A percentile compares a stretch with the other conserved stretches of the same genome.
Conservation (phyloP, 1,140 invertebrate species). For the Zaprionus gabonicus region DNA sequence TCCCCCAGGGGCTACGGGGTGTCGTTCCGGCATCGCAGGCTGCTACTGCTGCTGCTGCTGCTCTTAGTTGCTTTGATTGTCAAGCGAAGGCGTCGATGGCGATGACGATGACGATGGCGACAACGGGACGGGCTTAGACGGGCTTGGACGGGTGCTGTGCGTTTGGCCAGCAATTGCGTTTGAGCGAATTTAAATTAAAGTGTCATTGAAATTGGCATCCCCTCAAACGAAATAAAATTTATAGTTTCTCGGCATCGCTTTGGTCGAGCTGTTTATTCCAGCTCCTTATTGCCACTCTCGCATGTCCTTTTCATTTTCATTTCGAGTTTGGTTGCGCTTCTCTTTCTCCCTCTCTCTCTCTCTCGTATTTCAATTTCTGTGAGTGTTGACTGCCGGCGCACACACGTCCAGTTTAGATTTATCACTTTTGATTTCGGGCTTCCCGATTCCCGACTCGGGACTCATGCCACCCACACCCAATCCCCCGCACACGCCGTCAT, state of each 20-base stretch:
- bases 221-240: constrained; percentile 81
- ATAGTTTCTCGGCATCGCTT: constrained; percentile 66
- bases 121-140: not conserved
- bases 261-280: constrained; percentile 47
- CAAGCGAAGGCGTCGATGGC: constrained; percentile 35
- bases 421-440: constrained; percentile 76
- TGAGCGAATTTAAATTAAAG: constrained; percentile 83
- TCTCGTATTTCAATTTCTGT: constrained; percentile 67
- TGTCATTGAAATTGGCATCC: constrained; percentile 80
- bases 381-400: constrained; percentile 60
- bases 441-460: constrained; percentile 19
- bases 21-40: constrained; percentile 8
- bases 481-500: not conserved
- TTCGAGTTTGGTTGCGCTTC: constrained; percentile 26
- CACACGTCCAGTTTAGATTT: constrained; percentile 79
- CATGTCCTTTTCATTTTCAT: constrained; percentile 53
- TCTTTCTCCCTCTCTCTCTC: not conserved
- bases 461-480: not conserved
- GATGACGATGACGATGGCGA: not conserved
- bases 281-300: constrained; percentile 25
- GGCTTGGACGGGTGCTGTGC: constrained; percentile 39
- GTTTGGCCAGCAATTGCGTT: constrained; percentile 76
- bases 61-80: constrained; percentile 59
- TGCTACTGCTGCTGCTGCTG: not conserved
- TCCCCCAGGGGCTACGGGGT: not conserved